phyloP scores from a whole-genome alignment of 1,140 invertebrate species.

The Chrysoperla carnea region DNA sequence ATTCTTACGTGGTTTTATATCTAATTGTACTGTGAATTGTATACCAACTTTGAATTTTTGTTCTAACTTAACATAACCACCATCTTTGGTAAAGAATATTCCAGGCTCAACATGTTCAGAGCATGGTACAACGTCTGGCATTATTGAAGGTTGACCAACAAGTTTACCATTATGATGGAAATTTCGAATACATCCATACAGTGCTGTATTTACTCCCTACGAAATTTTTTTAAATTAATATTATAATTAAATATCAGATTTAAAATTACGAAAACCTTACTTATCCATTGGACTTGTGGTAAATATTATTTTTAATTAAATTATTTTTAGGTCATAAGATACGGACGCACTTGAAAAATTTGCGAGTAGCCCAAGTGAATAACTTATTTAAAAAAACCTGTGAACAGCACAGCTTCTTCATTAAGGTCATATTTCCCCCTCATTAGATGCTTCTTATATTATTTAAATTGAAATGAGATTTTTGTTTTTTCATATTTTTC shows the following conservation, averaged over 20 bases:
- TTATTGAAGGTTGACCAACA: slow-evolving; percentile 34
- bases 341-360: too few species aligned
- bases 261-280: too few species aligned
- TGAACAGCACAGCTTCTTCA: too few species aligned
- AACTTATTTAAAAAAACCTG: too few species aligned
- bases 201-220: slow-evolving; percentile 37
- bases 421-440: too few species aligned
- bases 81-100: slow-evolving; percentile 60
- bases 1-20: slow-evolving; percentile 71
- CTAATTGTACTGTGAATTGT: slow-evolving; percentile 63
- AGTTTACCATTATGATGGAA: slow-evolving; percentile 51
- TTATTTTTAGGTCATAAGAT: too few species aligned
- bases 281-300: neutral
- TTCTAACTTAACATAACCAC: slow-evolving; percentile 23
- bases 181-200: slow-evolving; percentile 75
- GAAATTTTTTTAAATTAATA: slow-evolving; percentile 4
- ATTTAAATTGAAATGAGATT: too few species aligned
- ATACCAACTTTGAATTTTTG: slow-evolving; percentile 49
- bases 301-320: too few species aligned
- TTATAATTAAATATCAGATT: slow-evolving; percentile 3
- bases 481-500: too few species aligned
- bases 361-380: too few species aligned
- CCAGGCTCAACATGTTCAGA: slow-evolving; percentile 70
- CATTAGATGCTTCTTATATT: too few species aligned
- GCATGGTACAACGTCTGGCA: slow-evolving; percentile 55